These are phyloP conservation scores for Lasioglossum marginatum DNA, from an alignment of 2,888 invertebrate genomes.

Conservation along the genomic window DNA sequence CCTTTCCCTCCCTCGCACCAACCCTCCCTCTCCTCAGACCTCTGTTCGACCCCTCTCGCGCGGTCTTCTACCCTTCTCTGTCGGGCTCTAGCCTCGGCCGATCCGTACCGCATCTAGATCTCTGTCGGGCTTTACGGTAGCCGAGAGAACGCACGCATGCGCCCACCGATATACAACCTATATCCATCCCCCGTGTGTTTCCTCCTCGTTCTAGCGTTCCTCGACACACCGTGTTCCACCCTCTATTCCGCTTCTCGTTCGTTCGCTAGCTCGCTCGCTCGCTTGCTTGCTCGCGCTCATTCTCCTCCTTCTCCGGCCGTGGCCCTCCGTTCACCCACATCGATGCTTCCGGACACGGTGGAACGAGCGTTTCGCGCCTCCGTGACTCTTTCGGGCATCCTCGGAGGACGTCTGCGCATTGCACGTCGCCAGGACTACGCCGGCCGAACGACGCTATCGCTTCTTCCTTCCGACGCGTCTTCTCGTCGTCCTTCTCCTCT, in stretches of 20 bases:
- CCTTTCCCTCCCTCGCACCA: slow-evolving; percentile 46
- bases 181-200: slow-evolving; percentile 36
- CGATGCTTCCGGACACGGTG: slow-evolving; percentile 68
- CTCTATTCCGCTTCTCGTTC: slow-evolving; percentile 40
- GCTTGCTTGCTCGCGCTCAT: not conserved
- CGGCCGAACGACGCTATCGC: not conserved
- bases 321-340: slow-evolving; percentile 61
- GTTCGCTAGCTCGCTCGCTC: slow-evolving; percentile 19
- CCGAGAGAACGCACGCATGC: slow-evolving; percentile 45
- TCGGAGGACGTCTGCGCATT: slow-evolving; percentile 69
- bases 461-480: not conserved
- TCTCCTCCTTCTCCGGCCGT: slow-evolving; percentile 45
- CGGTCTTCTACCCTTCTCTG: not conserved
- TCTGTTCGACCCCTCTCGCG: slow-evolving; percentile 5
- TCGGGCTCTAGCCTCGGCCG: slow-evolving; percentile 28
- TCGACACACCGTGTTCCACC: slow-evolving; percentile 17
- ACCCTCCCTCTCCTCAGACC: not conserved
- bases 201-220: slow-evolving; percentile 21
- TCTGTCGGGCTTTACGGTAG: slow-evolving; percentile 39
- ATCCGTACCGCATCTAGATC: slow-evolving; percentile 56
- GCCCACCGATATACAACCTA: not conserved
- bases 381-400: slow-evolving; percentile 52
- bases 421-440: slow-evolving; percentile 21
- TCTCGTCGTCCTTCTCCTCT: not conserved
- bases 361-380: slow-evolving; percentile 65